A percentile compares a stretch with the other conserved stretches of the same genome.
Conservation (phyloP, 2,888 invertebrate genomes). For the Agrotis clavis region DNA sequence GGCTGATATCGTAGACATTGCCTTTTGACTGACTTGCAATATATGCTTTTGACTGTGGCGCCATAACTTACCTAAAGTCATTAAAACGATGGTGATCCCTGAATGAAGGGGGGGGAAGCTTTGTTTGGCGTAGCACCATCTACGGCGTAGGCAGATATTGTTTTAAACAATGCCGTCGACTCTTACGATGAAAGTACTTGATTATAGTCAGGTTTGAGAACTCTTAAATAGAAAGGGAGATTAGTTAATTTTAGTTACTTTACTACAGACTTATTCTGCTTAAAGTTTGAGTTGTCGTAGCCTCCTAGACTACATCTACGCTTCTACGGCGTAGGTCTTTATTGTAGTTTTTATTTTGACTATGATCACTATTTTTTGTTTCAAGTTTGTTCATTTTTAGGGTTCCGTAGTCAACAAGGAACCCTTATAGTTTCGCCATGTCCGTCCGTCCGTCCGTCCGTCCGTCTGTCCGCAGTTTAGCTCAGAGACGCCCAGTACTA, state of each 20-base stretch:
- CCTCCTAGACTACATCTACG: too few relatives aligned
- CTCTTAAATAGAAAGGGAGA: not conserved
- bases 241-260: too few relatives aligned
- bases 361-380: too few relatives aligned
- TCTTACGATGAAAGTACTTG: not conserved
- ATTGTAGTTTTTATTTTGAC: too few relatives aligned
- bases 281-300: not conserved
- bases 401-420: too few relatives aligned
- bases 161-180: not conserved
- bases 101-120: not conserved
- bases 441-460: too few relatives aligned
- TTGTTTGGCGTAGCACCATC: not conserved
- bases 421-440: too few relatives aligned
- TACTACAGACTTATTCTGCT: not conserved
- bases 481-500: too few relatives aligned
- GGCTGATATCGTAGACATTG: not conserved
- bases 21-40: not conserved
- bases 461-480: too few relatives aligned
- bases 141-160: slow-evolving; percentile 8
- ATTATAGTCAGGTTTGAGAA: not conserved
- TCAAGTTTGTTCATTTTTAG: too few relatives aligned
- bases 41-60: not conserved
- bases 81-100: not conserved
- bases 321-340: too few relatives aligned
- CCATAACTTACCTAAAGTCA: not conserved